Base-by-base conservation (phyloP, 2,113 vertebrate species). In the Eptesicus fuscus region DNA sequence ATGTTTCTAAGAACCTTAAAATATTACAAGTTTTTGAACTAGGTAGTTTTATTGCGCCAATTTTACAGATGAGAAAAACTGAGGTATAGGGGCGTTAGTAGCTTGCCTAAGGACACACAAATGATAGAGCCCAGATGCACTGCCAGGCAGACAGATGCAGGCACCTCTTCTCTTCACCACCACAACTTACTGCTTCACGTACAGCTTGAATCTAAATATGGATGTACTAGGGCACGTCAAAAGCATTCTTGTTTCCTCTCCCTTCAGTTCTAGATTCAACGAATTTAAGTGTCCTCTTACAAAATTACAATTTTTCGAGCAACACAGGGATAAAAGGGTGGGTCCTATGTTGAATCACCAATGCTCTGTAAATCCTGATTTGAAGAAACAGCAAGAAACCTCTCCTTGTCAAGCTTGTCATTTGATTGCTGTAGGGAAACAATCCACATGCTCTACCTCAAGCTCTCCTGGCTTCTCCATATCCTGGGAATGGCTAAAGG, bases 41-140 rank as follows among this genome's bases (percentile, higher is more conserved):
- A 80, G 30, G 37, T n/a, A 40, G 7, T 79, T 87, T 88, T 86
- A 53, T 28, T 42, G 44, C 73, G 23, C 42, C 67, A 16, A 74
- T 88, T 85, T 88, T 82, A 63, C 47, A 85, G 59, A 74, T 83
- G 61, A 70, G 23, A 77, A 85, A 88, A 88, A 89, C 49, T 44
- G 76, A 93, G 28, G 61, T 28, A 14, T 16, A 73, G 85, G 16
- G 37, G 35, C 4, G 53, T 79, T 32, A 63, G 40, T 28, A 25
- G 23, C 17, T 87, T 89, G 28, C 28, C n/a, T 73, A 84, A 94
- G 35, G 40, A 89, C 13, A 47, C 30, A 63, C 4, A 79, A 78
- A 13, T 77, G 25, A 35, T 6, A 63, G 18, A 74, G 42, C 56
- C 18, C 87, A 77, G 73, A 70, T 67, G 79, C 32, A 47, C 9